Base-by-base conservation (phyloP, 2,888 invertebrate species). In the Drosophila prolongata region DNA sequence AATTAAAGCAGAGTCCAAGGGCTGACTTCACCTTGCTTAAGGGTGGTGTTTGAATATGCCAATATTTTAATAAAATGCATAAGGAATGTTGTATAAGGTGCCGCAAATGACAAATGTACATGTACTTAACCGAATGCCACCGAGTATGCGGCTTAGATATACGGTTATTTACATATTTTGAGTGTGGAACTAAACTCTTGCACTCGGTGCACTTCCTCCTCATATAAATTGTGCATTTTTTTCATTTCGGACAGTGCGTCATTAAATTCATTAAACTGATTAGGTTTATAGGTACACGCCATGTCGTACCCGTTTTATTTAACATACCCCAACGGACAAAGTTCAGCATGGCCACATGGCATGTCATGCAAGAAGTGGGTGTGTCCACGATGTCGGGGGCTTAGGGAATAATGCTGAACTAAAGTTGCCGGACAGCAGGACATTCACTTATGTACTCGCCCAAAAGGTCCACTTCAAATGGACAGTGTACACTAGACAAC, bases 331-430 rank as follows among this genome's bases (percentile, higher is more conserved):
- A 34, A 9, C 5, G 65, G 46, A 55, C 68, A 66, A 67, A 66
- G 68, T 66, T 68, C 52, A 44, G 30, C 37, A 19, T 30, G 11
- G 19, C 42, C 27, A 14, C 34, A 37, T 35, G 38, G 40, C 37
- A 14, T 62, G 52, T 16, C 71, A 73, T 73, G 73, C 68, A 56
- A 73, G 54, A 75, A 75, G 60, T 73, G 67, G 73, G 73, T 73
- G 73, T 73, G 73, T 38, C 50, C 44, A 52, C 37, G 37, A n/a
- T 47, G 27, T 46, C 16, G 35, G 58, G 44, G 40, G 34, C 6
- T 14, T 10, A 4, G 27, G 16, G 19, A 49, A n/a, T 37, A 19
- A 6, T 19, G n/a, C 11, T n/a, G 24, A 14, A 47, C 38, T 35
- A 19, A 14, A 42, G 16, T n/a, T 13, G 10, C 10, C 10, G 30